A percentile compares a stretch with the other conserved stretches of the same genome.
Evolutionary conservation across 2,797 vertebrate species (phyloP).

Genomic region (Momotus momota): DNA sequence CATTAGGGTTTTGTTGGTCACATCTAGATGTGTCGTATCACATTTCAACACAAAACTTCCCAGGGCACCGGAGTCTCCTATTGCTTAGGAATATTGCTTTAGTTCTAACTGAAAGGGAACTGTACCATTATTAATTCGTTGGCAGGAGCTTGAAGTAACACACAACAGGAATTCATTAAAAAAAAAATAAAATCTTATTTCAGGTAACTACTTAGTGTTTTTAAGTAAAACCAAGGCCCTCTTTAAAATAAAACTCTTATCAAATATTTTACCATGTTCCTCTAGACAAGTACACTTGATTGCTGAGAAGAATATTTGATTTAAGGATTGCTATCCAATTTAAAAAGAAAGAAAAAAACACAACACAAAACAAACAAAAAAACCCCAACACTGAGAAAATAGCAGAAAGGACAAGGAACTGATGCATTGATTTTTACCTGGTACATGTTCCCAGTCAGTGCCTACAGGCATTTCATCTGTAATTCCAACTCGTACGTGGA

Average conservation of each 20-base stretch:
- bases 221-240: background rate
- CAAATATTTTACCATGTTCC: background rate
- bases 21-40: background rate
- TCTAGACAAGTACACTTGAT: background rate
- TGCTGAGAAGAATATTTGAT: background rate
- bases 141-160: background rate
- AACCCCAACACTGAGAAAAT: background rate
- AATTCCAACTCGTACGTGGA: conserved; percentile 90
- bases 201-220: background rate
- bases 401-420: background rate
- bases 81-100: background rate
- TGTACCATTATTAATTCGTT: background rate
- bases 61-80: background rate
- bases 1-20: background rate
- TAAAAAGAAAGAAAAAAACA: background rate
- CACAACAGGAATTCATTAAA: background rate
- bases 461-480: conserved; percentile 97
- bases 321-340: background rate
- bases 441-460: conserved; percentile 93
- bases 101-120: background rate
- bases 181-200: background rate
- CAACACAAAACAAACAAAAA: background rate
- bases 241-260: background rate
- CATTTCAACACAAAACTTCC: background rate
- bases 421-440: conserved; percentile 81